Evolutionary conservation across 1,140 invertebrate genomes (phyloP).

Genomic region (Drosophila grimshawi): DNA sequence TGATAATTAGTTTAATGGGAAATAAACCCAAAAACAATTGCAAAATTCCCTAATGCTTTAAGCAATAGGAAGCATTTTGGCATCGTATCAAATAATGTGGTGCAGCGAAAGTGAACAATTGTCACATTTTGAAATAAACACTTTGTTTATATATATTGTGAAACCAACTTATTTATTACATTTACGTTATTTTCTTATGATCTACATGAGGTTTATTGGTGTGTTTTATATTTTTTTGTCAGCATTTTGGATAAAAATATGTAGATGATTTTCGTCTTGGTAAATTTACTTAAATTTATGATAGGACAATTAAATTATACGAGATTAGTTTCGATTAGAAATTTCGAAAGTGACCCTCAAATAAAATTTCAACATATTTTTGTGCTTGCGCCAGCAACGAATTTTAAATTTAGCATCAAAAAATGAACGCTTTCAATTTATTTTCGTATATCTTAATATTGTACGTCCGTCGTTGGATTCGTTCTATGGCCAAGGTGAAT

Average conservation of each 20-base stretch:
- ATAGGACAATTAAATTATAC: slow-evolving; percentile 45
- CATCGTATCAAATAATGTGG: slow-evolving; percentile 35
- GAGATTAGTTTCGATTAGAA: slow-evolving; percentile 65
- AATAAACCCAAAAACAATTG: slow-evolving; percentile 29
- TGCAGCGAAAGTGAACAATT: slow-evolving; percentile 68
- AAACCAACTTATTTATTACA: slow-evolving; percentile 55
- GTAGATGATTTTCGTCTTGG: slow-evolving; percentile 21
- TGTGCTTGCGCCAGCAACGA: slow-evolving; percentile 67
- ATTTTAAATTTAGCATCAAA: slow-evolving; percentile 72
- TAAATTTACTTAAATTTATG: slow-evolving; percentile 57
- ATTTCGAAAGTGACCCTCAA: slow-evolving; percentile 76
- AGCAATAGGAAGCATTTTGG: slow-evolving; percentile 37
- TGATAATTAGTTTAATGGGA: slow-evolving; percentile 59
- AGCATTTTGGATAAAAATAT: slow-evolving; percentile 33
- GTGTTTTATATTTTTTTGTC: slow-evolving; percentile 45
- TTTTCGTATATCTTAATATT: slow-evolving; percentile 53
- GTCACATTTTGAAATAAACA: slow-evolving; percentile 51
- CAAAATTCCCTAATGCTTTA: background rate
- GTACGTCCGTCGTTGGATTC: slow-evolving; percentile 33
- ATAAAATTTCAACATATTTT: slow-evolving; percentile 80
- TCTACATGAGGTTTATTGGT: slow-evolving; percentile 34
- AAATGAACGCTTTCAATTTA: slow-evolving; percentile 51
- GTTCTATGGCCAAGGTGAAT: slow-evolving; percentile 66
- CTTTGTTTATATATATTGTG: slow-evolving; percentile 22
- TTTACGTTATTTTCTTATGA: slow-evolving; percentile 36